Conservation (phyloP, 2,113 vertebrate species). For the Corynorhinus townsendii region DNA sequence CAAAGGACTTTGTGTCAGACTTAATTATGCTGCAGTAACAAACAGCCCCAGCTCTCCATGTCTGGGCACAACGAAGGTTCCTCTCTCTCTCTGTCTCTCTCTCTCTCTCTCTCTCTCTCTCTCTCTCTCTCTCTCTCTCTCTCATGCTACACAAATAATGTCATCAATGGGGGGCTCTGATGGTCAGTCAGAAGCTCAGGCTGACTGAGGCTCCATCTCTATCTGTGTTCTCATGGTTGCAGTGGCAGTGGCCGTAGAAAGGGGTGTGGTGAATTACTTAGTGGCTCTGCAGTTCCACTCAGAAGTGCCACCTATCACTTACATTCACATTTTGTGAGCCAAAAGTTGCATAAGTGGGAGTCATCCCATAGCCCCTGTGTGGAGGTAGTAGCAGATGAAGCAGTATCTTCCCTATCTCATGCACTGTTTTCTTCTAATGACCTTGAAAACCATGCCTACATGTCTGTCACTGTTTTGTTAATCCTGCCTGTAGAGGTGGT, state of each 20-base stretch:
- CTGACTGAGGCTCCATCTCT: neutral
- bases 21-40: neutral
- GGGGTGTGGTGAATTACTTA: neutral
- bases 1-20: neutral
- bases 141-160: too few relatives aligned
- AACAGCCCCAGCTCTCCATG: neutral
- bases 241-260: fast-evolving
- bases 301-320: neutral
- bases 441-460: neutral
- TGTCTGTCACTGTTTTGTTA: neutral
- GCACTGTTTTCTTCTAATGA: neutral
- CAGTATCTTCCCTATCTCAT: fast-evolving
- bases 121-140: neutral
- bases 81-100: neutral
- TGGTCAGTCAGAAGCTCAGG: neutral
- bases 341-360: neutral
- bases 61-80: neutral
- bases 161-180: neutral
- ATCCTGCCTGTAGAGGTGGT: neutral
- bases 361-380: fast-evolving
- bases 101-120: too few relatives aligned
- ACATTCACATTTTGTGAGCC: neutral
- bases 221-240: neutral
- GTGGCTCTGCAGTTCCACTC: neutral
- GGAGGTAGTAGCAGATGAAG: neutral